A percentile compares a stretch with the other conserved stretches of the same genome.
Conservation (phyloP, 2,888 invertebrate species). For the Caenorhabditis becei region DNA sequence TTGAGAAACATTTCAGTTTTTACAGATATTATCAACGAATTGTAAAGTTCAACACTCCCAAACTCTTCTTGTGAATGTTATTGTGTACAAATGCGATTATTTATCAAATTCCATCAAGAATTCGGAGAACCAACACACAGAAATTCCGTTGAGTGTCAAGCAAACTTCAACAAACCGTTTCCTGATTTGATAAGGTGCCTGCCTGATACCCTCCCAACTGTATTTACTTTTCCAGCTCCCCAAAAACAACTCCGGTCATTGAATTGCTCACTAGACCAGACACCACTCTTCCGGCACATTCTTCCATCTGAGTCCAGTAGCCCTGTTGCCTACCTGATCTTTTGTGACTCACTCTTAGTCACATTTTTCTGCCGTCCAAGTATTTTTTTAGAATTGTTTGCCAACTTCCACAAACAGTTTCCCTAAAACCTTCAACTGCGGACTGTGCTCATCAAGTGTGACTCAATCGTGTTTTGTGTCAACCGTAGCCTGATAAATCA, state of each 20-base stretch:
- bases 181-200: background rate
- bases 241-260: background rate
- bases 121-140: background rate
- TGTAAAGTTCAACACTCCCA: background rate
- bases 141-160: background rate
- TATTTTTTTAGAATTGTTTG: constrained; percentile 46
- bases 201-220: background rate
- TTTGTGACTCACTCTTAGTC: constrained; percentile 38
- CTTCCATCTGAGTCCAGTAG: background rate
- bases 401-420: constrained; percentile 48
- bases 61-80: background rate
- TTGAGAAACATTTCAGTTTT: no score
- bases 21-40: no score
- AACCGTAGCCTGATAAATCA: constrained; percentile 38
- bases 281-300: background rate
- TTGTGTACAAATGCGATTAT: background rate
- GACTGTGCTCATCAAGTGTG: constrained; percentile 53
- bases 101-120: background rate
- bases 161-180: background rate
- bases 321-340: constrained; percentile 27
- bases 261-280: background rate
- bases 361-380: constrained; percentile 36
- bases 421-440: constrained; percentile 16
- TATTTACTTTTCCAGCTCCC: background rate
- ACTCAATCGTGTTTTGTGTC: constrained; percentile 52